Base-by-base conservation (phyloP, 1,140 invertebrate species). In the Asobara japonica region DNA sequence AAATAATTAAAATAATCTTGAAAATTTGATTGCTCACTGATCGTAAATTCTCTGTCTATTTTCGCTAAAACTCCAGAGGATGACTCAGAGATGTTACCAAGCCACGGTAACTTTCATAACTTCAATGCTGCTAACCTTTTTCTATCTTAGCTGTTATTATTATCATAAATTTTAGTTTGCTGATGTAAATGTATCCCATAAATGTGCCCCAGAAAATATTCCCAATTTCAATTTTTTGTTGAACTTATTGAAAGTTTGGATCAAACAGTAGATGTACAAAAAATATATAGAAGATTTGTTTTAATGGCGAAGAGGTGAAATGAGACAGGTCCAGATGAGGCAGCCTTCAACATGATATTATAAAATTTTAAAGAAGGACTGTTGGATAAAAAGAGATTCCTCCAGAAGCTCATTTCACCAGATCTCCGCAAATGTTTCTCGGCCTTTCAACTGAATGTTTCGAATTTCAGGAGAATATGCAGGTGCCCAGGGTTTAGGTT, bases 401-500 rank as follows among this genome's bases (percentile, higher is more conserved):
- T 8, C 36, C 36, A 38, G 10, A 8, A 13, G 36, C 7, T 38
- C n/a, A 38, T 38, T 38, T 7, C 36, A n/a, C n/a, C 10, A 38
- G 36, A 38, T 38, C 36, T 10, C n/a, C 7, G 2, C 10, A n/a
- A 38, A 38, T 38, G 18, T 60, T 30, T 18, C 5, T 16, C 41
- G 1, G 13, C 41, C 18, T 45, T 13, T 16, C 60, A 11, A 56
- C 51, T 33, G 33, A 68, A 36, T 65, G 31, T 13, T 45, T 48
- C 27, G 8, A 36, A 68, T 29, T 78, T 71, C 87, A 95, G 95
- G 96, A 79, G 95, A 96, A 85, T 94, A 94, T 88, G 92, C 91
- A 56, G 95, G 95, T 30, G 96, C 94, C 3, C 95, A 97, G 89
- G 97, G 97, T 3, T 88, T 98, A 5, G 97, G 97, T 7, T 89